Conservation (phyloP, 2,797 vertebrate species). For the Cetoscarus ocellatus region DNA sequence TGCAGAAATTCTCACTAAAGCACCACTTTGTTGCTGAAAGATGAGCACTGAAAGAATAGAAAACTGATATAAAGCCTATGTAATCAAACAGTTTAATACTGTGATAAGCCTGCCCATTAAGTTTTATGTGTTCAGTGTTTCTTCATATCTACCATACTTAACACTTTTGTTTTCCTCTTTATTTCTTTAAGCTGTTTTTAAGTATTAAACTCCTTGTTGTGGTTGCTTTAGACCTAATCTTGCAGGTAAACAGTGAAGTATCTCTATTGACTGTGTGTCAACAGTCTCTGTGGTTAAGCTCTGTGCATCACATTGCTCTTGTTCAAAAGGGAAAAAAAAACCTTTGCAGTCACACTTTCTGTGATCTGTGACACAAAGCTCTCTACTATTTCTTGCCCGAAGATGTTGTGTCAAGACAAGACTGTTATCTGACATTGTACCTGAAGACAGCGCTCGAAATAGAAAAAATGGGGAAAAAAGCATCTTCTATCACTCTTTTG, state of each 20-base stretch:
- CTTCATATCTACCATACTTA: conserved; percentile 1
- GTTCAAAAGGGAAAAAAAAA: conserved; percentile 16
- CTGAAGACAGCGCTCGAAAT: conserved; percentile 13
- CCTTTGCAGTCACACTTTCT: conserved; percentile 4
- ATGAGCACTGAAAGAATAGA: no score
- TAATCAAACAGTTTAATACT: not conserved
- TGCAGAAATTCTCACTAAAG: no score
- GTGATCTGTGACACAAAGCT: conserved; percentile 8
- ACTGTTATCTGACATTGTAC: conserved; percentile 4
- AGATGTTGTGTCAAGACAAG: conserved; percentile 13
- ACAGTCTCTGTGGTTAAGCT: conserved; percentile 13
- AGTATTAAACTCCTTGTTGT: not conserved
- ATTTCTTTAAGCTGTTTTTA: not conserved
- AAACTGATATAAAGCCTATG: no score
- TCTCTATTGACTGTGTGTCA: conserved; percentile 17
- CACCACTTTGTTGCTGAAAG: no score
- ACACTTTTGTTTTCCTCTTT: not conserved
- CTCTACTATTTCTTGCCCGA: not conserved
- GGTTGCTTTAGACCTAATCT: conserved; percentile 6
- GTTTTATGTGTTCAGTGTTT: conserved; percentile 13
- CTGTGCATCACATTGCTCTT: conserved; percentile 5
- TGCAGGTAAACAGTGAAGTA: conserved; percentile 10
- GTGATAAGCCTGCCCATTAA: conserved; percentile 16
- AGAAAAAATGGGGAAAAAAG: no score
- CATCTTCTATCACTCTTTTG: not conserved